These are phyloP conservation scores for Linnaemya vulpina DNA, from an alignment of 2,888 invertebrate genomes.

Conservation along the genomic window DNA sequence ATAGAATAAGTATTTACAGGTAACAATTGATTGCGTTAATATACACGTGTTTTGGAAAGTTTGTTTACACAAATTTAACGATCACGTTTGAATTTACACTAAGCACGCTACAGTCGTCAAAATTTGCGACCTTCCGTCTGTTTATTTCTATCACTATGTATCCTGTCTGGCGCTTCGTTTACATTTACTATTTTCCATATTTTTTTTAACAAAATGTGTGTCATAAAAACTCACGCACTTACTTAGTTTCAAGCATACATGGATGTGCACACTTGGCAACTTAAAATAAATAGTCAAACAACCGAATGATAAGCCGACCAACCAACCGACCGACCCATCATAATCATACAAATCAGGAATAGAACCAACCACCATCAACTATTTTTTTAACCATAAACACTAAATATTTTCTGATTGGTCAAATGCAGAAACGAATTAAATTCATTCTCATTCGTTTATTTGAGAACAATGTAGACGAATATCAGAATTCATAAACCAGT, in stretches of 20 bases:
- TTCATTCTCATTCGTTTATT: slow-evolving; percentile 34
- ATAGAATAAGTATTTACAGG: slow-evolving; percentile 16
- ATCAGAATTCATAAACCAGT: slow-evolving; percentile 34
- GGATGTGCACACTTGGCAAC: neutral
- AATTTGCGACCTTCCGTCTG: slow-evolving; percentile 53
- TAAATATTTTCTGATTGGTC: slow-evolving; percentile 41
- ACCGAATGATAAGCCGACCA: slow-evolving; percentile 34
- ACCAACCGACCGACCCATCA: slow-evolving; percentile 36
- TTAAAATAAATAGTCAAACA: slow-evolving; percentile 4
- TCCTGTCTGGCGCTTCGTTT: slow-evolving; percentile 61
- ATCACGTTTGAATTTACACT: slow-evolving; percentile 19
- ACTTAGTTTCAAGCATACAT: neutral
- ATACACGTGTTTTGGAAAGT: slow-evolving; percentile 43
- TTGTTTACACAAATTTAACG: slow-evolving; percentile 49
- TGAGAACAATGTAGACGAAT: slow-evolving; percentile 21
- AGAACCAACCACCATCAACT: slow-evolving; percentile 26
- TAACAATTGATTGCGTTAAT: slow-evolving; percentile 20
- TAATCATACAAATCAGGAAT: neutral
- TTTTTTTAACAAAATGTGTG: slow-evolving; percentile 21
- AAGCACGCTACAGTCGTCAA: slow-evolving; percentile 45
- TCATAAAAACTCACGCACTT: neutral
- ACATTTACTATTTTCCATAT: slow-evolving; percentile 48
- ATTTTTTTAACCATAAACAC: neutral
- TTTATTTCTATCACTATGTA: slow-evolving; percentile 54
- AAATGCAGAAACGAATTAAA: slow-evolving; percentile 42